Percentiles rank a stretch among this genome's conserved stretches.
Conservation (phyloP, 2,888 invertebrate species). For the Merodon equestris region DNA sequence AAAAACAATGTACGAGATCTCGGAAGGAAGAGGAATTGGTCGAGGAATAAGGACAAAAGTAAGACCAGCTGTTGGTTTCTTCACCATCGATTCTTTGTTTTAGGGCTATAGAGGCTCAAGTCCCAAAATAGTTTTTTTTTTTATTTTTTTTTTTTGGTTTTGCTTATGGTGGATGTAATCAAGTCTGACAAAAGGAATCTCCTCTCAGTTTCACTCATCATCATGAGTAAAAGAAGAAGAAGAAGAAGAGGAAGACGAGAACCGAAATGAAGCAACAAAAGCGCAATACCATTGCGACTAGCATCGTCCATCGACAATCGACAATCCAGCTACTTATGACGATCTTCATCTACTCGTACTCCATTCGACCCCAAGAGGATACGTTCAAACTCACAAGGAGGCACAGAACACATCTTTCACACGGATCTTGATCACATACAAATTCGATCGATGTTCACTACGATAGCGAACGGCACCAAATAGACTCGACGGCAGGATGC, state of each 20-base stretch:
- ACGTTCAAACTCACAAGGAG: conserved; percentile 11
- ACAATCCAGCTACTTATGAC: conserved; percentile 54
- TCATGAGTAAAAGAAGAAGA: conserved; percentile 17
- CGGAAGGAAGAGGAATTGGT: too few species aligned
- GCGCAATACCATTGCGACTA: conserved; percentile 41
- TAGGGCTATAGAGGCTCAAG: too few species aligned
- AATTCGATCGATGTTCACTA: conserved; percentile 59
- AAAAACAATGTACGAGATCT: too few species aligned
- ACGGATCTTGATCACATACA: conserved; percentile 63
- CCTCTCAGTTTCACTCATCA: conserved; percentile 22
- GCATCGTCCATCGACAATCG: background rate
- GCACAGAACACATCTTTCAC: conserved; percentile 38
- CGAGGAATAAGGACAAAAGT: too few species aligned
- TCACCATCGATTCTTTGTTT: too few species aligned
- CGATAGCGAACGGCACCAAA: conserved; percentile 49
- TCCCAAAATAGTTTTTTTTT: too few species aligned
- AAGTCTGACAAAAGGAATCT: conserved; percentile 48
- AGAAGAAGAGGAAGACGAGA: conserved; percentile 2
- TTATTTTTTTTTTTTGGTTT: too few species aligned
- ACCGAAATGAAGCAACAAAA: conserved; percentile 57
- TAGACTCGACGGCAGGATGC: conserved; percentile 31
- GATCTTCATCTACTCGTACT: conserved; percentile 16
- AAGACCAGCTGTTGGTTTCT: too few species aligned
- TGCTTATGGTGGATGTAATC: background rate
- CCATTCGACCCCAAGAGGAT: conserved; percentile 7